phyloP scores from a whole-genome alignment of 2,113 vertebrate genomes.

The Proteles cristata region DNA sequence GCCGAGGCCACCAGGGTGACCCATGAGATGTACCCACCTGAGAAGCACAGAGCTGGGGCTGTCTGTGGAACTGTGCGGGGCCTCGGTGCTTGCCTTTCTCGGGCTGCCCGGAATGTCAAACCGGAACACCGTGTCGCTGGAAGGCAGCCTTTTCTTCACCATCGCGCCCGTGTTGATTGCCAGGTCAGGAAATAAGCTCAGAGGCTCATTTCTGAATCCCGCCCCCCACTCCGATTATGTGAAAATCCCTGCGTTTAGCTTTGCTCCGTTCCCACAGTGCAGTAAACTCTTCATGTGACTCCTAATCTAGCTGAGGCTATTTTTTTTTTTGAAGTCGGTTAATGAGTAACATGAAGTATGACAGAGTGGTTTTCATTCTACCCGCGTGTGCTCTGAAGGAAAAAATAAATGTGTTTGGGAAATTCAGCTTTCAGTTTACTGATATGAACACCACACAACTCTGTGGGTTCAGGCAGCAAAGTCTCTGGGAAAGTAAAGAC shows the following conservation, averaged over 20 bases:
- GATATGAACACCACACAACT: background rate
- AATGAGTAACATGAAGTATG: slow-evolving; percentile 85
- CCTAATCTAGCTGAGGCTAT: slow-evolving; percentile 45
- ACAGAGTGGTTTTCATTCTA: slow-evolving; percentile 66
- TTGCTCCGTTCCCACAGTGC: background rate
- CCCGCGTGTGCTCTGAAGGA: slow-evolving; percentile 46
- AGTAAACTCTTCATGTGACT: slow-evolving; percentile 77
- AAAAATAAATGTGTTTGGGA: slow-evolving; percentile 33
- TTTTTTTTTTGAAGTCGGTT: slow-evolving; percentile 77
- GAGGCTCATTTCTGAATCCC: background rate
- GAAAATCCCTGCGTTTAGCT: background rate
- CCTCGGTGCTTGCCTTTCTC: background rate
- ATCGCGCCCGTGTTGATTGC: slow-evolving; percentile 4
- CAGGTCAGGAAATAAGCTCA: background rate
- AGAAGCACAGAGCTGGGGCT: slow-evolving; percentile 79
- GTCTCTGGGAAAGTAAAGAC: background rate
- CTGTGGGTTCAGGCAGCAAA: background rate
- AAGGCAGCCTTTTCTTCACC: slow-evolving; percentile 76
- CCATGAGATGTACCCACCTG: slow-evolving; percentile 78
- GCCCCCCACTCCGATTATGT: rapidly evolving
- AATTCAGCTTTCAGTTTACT: slow-evolving; percentile 10
- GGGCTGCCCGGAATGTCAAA: slow-evolving; percentile 65
- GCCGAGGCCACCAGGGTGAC: rapidly evolving
- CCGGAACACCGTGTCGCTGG: slow-evolving; percentile 69
- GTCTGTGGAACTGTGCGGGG: slow-evolving; percentile 68